phyloP scores from a whole-genome alignment of 2,888 invertebrate genomes.

The Antitype chi region DNA sequence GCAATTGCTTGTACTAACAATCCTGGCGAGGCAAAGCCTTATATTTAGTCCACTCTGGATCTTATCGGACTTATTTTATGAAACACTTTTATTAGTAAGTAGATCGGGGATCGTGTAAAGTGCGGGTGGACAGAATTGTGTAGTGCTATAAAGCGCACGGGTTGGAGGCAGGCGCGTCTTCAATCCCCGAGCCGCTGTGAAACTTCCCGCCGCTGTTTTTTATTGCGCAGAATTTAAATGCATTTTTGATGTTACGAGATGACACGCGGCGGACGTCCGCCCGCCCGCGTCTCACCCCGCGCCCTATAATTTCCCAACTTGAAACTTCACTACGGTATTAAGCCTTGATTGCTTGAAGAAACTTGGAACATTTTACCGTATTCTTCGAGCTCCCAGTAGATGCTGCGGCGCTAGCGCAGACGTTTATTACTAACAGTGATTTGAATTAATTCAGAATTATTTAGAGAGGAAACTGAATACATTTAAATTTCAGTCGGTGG shows the following conservation, averaged over 20 bases:
- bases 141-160: conserved; percentile 80
- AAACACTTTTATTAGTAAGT: conserved; percentile 76
- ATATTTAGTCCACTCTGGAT: conserved; percentile 48
- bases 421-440: conserved; percentile 88
- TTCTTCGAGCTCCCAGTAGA: conserved; percentile 89
- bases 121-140: conserved; percentile 79
- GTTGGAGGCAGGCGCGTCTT: conserved; percentile 80
- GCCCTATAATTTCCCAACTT: conserved; percentile 90
- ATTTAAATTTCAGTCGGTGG: conserved; percentile 63
- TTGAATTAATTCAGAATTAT: conserved; percentile 86
- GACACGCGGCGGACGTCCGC: conserved; percentile 90
- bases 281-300: conserved; percentile 77
- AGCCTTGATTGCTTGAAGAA: conserved; percentile 91
- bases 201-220: conserved; percentile 90
- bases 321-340: conserved; percentile 91
- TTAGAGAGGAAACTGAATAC: conserved; percentile 71
- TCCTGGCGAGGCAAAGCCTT: conserved; percentile 54
- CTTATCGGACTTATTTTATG: conserved; percentile 62
- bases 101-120: conserved; percentile 74
- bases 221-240: conserved; percentile 91
- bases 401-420: conserved; percentile 86
- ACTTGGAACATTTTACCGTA: conserved; percentile 90
- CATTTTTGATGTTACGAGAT: conserved; percentile 91
- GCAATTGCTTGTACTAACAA: conserved; percentile 80
- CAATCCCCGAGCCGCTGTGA: conserved; percentile 87